phyloP scores from a whole-genome alignment of 1,140 invertebrate species.

The Drosophila ironensis region DNA sequence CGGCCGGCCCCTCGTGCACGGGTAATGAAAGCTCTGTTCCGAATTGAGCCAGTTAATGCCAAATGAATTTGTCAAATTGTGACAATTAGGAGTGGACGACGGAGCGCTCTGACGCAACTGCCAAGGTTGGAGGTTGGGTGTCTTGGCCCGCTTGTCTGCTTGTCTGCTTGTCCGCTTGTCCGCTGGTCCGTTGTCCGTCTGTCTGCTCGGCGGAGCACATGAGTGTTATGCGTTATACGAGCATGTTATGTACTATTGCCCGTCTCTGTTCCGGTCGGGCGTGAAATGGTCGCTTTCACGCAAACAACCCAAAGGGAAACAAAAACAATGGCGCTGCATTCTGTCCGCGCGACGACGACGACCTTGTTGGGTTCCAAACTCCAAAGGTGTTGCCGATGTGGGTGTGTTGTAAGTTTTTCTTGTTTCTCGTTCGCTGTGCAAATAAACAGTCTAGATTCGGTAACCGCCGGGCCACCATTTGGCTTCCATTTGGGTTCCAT shows the following conservation, averaged over 20 bases:
- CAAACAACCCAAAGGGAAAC: constrained; percentile 1
- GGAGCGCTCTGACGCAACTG: constrained; percentile 42
- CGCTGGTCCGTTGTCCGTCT: background rate
- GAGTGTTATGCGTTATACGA: constrained; percentile 11
- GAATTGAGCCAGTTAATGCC: constrained; percentile 46
- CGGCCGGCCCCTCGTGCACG: background rate
- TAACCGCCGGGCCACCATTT: constrained; percentile 6
- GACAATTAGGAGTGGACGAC: constrained; percentile 58
- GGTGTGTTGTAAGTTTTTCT: constrained; percentile 14
- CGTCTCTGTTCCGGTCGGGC: constrained; percentile 57
- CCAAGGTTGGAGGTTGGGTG: constrained; percentile 47
- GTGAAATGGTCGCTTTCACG: constrained; percentile 64
- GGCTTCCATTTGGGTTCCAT: background rate
- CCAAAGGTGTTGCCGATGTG: no score
- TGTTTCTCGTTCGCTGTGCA: constrained; percentile 17
- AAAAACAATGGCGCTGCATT: constrained; percentile 67
- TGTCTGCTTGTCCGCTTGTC: background rate
- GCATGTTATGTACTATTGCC: constrained; percentile 3
- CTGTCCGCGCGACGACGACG: constrained; percentile 24
- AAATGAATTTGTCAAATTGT: constrained; percentile 74
- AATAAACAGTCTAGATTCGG: constrained; percentile 34
- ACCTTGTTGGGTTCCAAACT: constrained; percentile 46
- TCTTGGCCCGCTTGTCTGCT: background rate
- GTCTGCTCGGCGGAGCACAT: no score
- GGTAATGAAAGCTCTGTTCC: constrained; percentile 52